phyloP scores from a whole-genome alignment of 2,797 vertebrate genomes.

The Coracias cyanogaster region DNA sequence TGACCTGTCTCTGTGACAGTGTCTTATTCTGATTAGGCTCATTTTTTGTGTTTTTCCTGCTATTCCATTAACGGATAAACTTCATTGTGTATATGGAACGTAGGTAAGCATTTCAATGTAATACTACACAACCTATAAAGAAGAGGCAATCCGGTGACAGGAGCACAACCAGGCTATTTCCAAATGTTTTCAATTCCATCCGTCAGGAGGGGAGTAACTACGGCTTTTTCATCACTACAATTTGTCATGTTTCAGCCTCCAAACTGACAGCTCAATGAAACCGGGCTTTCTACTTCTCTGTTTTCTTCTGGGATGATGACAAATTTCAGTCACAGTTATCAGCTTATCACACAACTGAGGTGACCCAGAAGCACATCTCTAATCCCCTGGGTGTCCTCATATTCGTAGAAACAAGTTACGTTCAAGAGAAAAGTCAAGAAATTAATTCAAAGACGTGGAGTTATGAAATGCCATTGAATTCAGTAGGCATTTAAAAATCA shows the following conservation, averaged over 20 bases:
- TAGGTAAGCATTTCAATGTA: background rate
- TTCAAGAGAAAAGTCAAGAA: slow-evolving; percentile 71
- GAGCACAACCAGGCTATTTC: slow-evolving; percentile 38
- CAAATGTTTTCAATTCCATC: slow-evolving; percentile 46
- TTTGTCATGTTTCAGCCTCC: slow-evolving; percentile 42
- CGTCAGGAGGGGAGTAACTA: slow-evolving; percentile 29
- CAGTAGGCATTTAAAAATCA: slow-evolving; percentile 68
- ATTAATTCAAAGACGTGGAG: slow-evolving; percentile 73
- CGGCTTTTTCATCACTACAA: background rate
- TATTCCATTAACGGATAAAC: slow-evolving; percentile 28
- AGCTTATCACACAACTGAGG: slow-evolving; percentile 53
- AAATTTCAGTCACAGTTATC: slow-evolving; percentile 63
- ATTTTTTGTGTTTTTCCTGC: slow-evolving; percentile 39
- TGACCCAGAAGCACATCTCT: slow-evolving; percentile 28
- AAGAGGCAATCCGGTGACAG: background rate
- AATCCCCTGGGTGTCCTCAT: slow-evolving; percentile 10
- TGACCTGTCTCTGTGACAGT: background rate
- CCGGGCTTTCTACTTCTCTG: slow-evolving; percentile 29
- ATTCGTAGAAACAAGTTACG: slow-evolving; percentile 38
- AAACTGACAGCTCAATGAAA: slow-evolving; percentile 21
- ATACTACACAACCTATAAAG: background rate
- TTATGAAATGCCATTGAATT: slow-evolving; percentile 75
- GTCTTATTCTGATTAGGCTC: slow-evolving; percentile 20
- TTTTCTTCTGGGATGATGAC: slow-evolving; percentile 59
- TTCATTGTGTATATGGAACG: background rate